Evolutionary conservation across 2,113 vertebrate genomes (phyloP), one percentile per base, ranked within the genome.

Genomic region (Burhinus bistriatus): DNA sequence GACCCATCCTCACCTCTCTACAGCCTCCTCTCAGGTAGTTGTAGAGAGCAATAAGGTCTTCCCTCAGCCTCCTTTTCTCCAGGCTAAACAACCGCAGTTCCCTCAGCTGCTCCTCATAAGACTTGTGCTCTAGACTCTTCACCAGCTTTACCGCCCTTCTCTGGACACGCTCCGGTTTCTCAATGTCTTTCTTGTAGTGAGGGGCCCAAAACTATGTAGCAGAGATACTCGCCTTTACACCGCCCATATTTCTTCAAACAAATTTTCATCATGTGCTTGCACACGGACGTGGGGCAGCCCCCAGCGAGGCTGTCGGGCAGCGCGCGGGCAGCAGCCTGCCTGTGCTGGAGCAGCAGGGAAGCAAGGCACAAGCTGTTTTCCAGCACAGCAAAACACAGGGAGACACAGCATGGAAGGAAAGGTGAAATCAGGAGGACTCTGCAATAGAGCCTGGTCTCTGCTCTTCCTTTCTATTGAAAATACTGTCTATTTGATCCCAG

Each of bases 191-290:
- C 44, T 44, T 44, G 15, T 44, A 14, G 13, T 44, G 44, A 44
- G 44, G 44, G 44, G 44, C 44, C 44, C 44, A 44, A 44, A 44
- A 44, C 44, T 44, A 14, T 0, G 21, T 1, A 76, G 38, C 73
- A 82, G 40, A 66, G 80, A 58, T 2, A 23, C 16, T 42, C 49
- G 34, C 47, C 21, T 42, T 73, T 66, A n/a, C 47, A 12, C 13
- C 38, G 12, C 5, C 36, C 12, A 1, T 19, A 29, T 11, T 55
- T 55, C 47, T 64, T 34, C 62, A 72, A 80, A 29, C 14, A 57
- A 9, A 52, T 38, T 38, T 34, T 38, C 23, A 26, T 21, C 10
- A 1, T 0, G 3, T 19, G 40, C 44, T 51, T 51, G 32, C 6
- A 15, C 7, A 2, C 3, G 25, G 57, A 14, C 4, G 6, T 19